Evolutionary conservation across 2,113 vertebrate species (phyloP).

Genomic region (Marcusenius ussheri): DNA sequence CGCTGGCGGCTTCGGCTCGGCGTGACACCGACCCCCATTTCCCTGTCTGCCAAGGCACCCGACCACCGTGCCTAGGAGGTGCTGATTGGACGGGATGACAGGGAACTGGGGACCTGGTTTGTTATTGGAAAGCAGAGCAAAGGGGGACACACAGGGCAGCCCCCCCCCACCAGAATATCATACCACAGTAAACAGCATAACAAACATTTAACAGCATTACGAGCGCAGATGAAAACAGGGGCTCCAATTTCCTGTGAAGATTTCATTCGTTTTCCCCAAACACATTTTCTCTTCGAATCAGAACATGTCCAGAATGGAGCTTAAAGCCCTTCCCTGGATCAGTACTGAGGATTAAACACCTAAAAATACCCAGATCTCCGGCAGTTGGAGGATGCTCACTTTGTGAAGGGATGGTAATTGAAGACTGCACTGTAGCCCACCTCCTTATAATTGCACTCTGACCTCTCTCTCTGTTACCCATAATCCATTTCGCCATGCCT

Average conservation of each 20-base stretch:
- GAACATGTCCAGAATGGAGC: neutral
- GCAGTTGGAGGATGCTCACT: neutral
- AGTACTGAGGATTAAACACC: neutral
- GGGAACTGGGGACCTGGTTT: neutral
- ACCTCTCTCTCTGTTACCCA: neutral
- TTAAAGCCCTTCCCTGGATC: neutral
- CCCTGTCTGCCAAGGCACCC: neutral
- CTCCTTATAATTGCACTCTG: neutral
- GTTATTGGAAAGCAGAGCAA: neutral
- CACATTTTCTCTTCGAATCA: neutral
- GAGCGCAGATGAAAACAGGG: neutral
- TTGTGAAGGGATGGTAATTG: neutral
- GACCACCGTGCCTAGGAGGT: neutral
- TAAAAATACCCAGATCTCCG: neutral
- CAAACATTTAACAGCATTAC: neutral
- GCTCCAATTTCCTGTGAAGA: neutral
- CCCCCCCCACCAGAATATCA: neutral
- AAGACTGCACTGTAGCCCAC: neutral
- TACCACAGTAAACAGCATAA: neutral
- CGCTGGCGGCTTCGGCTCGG: neutral
- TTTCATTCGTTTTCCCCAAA: neutral
- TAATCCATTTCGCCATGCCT: neutral
- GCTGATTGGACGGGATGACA: neutral
- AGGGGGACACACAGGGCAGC: neutral
- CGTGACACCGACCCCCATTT: neutral